Evolutionary conservation across 2,113 vertebrate species (phyloP).

Genomic region (Tupaia chinensis): DNA sequence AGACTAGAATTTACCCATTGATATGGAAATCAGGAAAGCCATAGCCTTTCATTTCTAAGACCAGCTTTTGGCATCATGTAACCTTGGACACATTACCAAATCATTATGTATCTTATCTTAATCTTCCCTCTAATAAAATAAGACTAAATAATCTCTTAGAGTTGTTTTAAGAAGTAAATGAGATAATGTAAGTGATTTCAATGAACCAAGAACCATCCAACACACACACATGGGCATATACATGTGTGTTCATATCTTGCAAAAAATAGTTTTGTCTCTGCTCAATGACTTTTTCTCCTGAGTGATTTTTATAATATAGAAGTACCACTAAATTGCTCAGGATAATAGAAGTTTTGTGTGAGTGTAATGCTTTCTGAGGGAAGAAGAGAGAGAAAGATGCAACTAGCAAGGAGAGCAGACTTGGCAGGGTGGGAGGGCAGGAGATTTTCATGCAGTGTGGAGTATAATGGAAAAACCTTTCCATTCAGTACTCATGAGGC

Average conservation of each 20-base stretch:
- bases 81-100: not conserved
- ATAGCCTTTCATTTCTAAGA: not conserved
- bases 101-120: not conserved
- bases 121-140: not conserved
- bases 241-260: not conserved
- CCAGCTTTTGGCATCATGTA: not conserved
- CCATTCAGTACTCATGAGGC: not conserved
- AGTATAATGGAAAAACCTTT: not conserved
- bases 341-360: conserved; percentile 1
- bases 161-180: not conserved
- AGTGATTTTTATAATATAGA: not conserved
- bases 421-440: not conserved
- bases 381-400: not conserved
- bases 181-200: not conserved
- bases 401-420: not conserved
- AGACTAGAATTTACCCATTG: not conserved
- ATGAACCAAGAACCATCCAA: not conserved
- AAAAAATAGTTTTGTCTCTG: not conserved
- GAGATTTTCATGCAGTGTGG: not conserved
- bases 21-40: not conserved
- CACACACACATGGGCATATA: too few species aligned
- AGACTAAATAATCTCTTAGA: not conserved
- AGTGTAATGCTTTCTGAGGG: not conserved
- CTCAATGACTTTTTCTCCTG: not conserved
- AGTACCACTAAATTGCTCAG: not conserved